A percentile compares a stretch with the other conserved stretches of the same genome.
These are phyloP conservation scores for Phytoseiulus persimilis DNA, from an alignment of 2,888 invertebrate species.

Conservation along the genomic window DNA sequence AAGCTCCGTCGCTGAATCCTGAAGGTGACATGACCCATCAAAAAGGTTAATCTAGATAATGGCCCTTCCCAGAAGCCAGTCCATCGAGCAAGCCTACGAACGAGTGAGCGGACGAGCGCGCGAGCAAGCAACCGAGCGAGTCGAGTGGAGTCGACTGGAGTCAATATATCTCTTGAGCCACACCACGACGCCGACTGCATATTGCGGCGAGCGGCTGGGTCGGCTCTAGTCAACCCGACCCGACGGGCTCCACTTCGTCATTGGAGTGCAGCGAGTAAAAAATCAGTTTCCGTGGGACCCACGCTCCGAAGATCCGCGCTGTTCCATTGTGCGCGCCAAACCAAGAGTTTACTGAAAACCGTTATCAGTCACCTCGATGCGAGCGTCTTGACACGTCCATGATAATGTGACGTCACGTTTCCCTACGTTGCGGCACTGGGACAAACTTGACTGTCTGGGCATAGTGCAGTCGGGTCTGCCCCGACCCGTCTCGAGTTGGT, in stretches of 20 bases:
- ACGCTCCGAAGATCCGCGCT: neutral
- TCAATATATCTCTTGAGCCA: constrained; percentile 30
- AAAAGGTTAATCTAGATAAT: constrained; percentile 39
- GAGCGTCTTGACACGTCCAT: too few relatives aligned
- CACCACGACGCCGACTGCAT: neutral
- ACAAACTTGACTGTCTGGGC: too few relatives aligned
- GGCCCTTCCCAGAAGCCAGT: neutral
- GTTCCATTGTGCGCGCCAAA: neutral
- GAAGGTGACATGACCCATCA: constrained; percentile 37
- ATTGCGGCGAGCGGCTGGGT: neutral
- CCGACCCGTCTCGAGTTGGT: neutral
- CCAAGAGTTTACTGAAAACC: neutral
- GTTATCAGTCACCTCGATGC: too few relatives aligned
- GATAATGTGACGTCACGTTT: too few relatives aligned
- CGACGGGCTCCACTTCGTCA: neutral
- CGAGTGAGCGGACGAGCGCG: neutral
- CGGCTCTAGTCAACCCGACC: neutral
- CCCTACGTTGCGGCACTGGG: too few relatives aligned
- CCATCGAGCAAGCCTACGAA: constrained; percentile 1
- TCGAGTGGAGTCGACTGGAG: constrained; percentile 10
- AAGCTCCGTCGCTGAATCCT: neutral
- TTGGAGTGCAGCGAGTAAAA: neutral
- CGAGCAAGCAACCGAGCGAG: neutral
- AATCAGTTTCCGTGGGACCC: neutral
- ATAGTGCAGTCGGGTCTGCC: too few relatives aligned